Evolutionary conservation across 1,140 invertebrate genomes (phyloP).

Genomic region (Meloidogyne hapla): DNA sequence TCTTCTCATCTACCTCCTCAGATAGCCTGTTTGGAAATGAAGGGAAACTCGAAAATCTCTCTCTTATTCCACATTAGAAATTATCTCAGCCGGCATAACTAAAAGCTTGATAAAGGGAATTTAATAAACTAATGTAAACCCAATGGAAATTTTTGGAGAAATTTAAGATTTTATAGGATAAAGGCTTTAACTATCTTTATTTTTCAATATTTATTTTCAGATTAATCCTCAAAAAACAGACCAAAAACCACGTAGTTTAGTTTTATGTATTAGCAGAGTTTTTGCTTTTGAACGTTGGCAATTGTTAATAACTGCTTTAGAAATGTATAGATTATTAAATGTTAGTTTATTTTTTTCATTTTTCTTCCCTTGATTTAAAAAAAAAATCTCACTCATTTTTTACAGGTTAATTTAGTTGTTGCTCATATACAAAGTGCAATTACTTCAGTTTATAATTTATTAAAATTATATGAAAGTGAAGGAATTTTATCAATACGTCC

Average conservation of each 20-base stretch:
- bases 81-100: too few relatives aligned
- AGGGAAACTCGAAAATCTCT: too few relatives aligned
- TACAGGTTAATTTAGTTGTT: conserved; percentile 36
- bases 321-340: conserved; percentile 30
- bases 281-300: conserved; percentile 36
- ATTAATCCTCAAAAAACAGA: conserved; percentile 12
- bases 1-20: too few relatives aligned
- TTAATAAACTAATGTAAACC: too few relatives aligned
- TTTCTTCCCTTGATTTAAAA: neutral
- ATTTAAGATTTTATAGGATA: too few relatives aligned
- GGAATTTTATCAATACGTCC: conserved; percentile 31
- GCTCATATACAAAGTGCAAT: conserved; percentile 31
- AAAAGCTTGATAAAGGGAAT: too few relatives aligned
- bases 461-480: conserved; percentile 30
- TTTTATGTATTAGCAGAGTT: conserved; percentile 38
- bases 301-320: conserved; percentile 31
- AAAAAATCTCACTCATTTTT: neutral
- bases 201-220: conserved; percentile 9
- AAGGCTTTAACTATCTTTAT: neutral
- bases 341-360: neutral
- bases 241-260: conserved; percentile 10
- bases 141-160: too few relatives aligned
- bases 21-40: too few relatives aligned
- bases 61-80: too few relatives aligned
- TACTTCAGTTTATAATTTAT: conserved; percentile 11